A percentile compares a stretch with the other conserved stretches of the same genome.
Conservation (phyloP, 1,140 invertebrate species). For the Diorhabda sublineata region DNA sequence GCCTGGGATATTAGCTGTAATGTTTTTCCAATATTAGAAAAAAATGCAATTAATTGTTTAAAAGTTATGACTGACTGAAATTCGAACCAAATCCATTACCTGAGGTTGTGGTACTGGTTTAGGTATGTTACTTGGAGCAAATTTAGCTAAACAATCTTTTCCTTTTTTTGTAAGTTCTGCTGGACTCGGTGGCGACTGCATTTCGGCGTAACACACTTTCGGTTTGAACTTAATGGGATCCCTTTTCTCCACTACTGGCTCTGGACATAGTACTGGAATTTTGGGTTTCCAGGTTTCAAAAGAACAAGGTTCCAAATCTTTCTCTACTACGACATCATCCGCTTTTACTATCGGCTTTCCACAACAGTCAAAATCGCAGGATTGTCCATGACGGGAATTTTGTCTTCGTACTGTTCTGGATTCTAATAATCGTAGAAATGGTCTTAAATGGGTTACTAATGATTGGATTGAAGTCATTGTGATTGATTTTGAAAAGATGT, state of each 20-base stretch:
- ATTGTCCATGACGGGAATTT: background rate
- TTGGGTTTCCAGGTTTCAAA: constrained; percentile 31
- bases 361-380: constrained; percentile 11
- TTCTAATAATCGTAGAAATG: background rate
- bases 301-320: constrained; percentile 26
- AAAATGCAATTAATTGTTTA: no score
- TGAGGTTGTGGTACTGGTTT: background rate
- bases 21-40: no score
- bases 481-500: no score
- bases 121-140: background rate
- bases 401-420: background rate
- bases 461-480: no score
- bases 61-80: no score
- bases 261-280: constrained; percentile 18
- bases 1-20: no score
- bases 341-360: constrained; percentile 2
- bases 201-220: constrained; percentile 24
- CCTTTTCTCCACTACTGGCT: background rate
- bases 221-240: constrained; percentile 4
- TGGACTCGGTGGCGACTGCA: constrained; percentile 10
- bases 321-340: constrained; percentile 16
- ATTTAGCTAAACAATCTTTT: constrained; percentile 8
- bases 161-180: constrained; percentile 15
- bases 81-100: background rate
- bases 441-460: background rate